Base-by-base conservation (phyloP, 2,113 vertebrate genomes). In the Marcusenius ussheri region DNA sequence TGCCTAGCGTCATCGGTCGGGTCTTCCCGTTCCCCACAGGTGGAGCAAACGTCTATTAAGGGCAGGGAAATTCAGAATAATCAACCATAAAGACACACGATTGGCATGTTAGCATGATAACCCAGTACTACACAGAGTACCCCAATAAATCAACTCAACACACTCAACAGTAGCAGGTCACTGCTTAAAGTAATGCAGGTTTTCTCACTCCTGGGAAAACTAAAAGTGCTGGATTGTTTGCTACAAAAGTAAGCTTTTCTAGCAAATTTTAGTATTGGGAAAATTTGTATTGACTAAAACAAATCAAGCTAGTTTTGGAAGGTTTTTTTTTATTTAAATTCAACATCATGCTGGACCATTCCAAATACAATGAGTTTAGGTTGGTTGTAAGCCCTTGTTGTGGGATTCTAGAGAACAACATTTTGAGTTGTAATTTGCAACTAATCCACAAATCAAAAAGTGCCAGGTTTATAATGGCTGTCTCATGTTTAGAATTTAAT, bases 1-100 rank as follows among this genome's bases (percentile, higher is more conserved):
- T 97, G 0, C 96, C 96, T 83, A 98, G 96, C 80, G 97, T 96
- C 66, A 97, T 95, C 1, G 97, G 96, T 94, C 97, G 96, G 94
- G 96, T 97, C 94, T 98, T 99, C 89, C 98, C 98, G 80, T 97
- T 98, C 93, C 97, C 94, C 93, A 97, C 97, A 17, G 98, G 97
- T 93, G 97, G 95, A 13, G 97, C 97, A 94, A 99, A 99, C 98
- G 99, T 99, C 98, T 99, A 95, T 92, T 95, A 95, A 92, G 94
- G 17, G 90, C 6, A 19, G 74, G 74, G 74, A 5, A 80, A n/a
- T 74, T 47, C 7, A 46, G 46, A n/a, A 47, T 3, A 51, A 58
- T 24, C 4, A 46, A 62, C 35, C 19, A 58, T 1, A 88, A 19
- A 58, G 8, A 46, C 7, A 35, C 21, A 42, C 39, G 39, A 42